Percentiles rank a stretch among this genome's conserved stretches.
These are phyloP conservation scores for Tachyglossus aculeatus DNA, from an alignment of 2,797 vertebrate species.

Conservation along the genomic window DNA sequence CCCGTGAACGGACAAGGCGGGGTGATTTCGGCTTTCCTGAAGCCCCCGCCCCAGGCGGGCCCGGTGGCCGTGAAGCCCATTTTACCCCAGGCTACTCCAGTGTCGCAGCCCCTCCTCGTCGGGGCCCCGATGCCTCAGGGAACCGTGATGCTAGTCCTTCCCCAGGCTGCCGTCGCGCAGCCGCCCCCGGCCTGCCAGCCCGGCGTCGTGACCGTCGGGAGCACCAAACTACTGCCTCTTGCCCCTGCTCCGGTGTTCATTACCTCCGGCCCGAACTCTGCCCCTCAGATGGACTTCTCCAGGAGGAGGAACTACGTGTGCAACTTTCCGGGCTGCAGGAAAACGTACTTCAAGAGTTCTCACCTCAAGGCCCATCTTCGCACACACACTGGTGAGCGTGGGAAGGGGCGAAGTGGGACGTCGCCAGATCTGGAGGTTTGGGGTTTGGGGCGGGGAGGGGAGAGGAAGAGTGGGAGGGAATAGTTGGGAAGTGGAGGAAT, in stretches of 20 bases:
- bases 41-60: slow-evolving; percentile 77
- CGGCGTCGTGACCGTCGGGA: slow-evolving; percentile 83
- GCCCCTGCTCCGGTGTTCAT: slow-evolving; percentile 91
- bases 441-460: background rate
- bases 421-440: fast-evolving
- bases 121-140: slow-evolving; percentile 86
- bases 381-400: slow-evolving; percentile 89
- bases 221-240: slow-evolving; percentile 89
- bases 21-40: slow-evolving; percentile 86
- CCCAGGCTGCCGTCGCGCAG: slow-evolving; percentile 78
- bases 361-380: slow-evolving; percentile 97
- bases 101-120: slow-evolving; percentile 82
- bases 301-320: slow-evolving; percentile 92
- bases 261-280: slow-evolving; percentile 80
- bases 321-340: slow-evolving; percentile 90
- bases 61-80: slow-evolving; percentile 76
- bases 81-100: slow-evolving; percentile 76
- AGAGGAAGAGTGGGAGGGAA: background rate
- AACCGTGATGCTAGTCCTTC: slow-evolving; percentile 91
- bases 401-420: fast-evolving
- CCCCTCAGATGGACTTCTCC: slow-evolving; percentile 87
- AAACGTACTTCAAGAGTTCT: slow-evolving; percentile 98
- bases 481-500: background rate
- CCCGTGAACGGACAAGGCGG: slow-evolving; percentile 80
- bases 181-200: slow-evolving; percentile 69